Percentiles rank a stretch among this genome's conserved stretches.
Evolutionary conservation across 2,888 invertebrate genomes (phyloP).

Genomic region (Sphecodes monilicornis): DNA sequence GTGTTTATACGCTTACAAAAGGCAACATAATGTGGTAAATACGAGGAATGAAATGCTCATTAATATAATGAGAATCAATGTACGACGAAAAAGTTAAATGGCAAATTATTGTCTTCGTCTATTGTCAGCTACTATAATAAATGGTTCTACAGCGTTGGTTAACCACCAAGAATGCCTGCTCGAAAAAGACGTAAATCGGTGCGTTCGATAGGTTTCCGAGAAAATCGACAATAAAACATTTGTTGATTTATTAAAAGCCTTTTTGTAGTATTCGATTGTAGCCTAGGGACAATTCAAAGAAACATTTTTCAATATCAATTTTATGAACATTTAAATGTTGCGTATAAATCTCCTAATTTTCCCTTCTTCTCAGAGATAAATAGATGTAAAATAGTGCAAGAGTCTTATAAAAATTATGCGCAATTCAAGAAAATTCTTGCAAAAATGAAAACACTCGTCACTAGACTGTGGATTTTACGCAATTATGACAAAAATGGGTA

Average conservation of each 20-base stretch:
- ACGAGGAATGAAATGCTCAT: not conserved
- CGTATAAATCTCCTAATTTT: not conserved
- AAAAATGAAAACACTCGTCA: no score
- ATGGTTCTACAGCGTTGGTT: not conserved
- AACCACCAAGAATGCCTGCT: not conserved
- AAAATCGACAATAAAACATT: not conserved
- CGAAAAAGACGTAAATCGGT: not conserved
- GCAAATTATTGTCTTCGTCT: not conserved
- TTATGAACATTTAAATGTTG: not conserved
- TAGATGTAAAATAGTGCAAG: no score
- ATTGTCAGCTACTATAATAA: not conserved
- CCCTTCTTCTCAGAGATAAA: no score
- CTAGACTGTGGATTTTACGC: no score
- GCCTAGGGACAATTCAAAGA: not conserved
- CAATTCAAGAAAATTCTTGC: no score
- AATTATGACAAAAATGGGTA: no score
- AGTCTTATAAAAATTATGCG: no score
- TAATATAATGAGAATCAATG: not conserved
- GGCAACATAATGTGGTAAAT: not conserved
- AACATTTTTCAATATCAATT: not conserved
- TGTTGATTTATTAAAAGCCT: not conserved
- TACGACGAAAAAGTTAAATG: not conserved
- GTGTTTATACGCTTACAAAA: not conserved
- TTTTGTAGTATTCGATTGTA: not conserved
- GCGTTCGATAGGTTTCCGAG: not conserved